Percentiles rank a stretch among this genome's conserved stretches.
These are phyloP conservation scores for Otocyon megalotis DNA, from an alignment of 2,113 vertebrate species.

Conservation along the genomic window DNA sequence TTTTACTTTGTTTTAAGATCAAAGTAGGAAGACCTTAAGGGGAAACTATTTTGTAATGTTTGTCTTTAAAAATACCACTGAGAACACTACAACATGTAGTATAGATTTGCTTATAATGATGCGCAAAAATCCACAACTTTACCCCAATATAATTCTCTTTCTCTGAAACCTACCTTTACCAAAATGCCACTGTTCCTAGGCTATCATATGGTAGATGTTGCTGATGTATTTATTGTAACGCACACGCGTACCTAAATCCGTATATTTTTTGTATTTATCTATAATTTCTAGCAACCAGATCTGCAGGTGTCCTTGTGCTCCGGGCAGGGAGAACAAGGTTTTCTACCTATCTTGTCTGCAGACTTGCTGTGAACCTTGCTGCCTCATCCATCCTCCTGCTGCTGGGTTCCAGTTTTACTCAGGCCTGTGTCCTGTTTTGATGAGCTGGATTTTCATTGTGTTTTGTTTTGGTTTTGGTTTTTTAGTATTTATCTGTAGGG, in stretches of 20 bases:
- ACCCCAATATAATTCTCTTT: neutral
- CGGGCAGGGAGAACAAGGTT: neutral
- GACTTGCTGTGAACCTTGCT: neutral
- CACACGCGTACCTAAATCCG: neutral
- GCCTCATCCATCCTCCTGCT: neutral
- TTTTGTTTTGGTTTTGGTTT: neutral
- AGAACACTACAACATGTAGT: neutral
- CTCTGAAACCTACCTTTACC: neutral
- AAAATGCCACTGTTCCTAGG: neutral
- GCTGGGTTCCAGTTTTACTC: neutral
- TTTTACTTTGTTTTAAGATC: constrained; percentile 41
- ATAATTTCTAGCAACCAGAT: neutral
- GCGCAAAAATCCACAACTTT: neutral
- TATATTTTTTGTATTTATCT: neutral
- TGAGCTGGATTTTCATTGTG: neutral
- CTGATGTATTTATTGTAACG: neutral
- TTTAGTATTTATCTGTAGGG: constrained; percentile 58
- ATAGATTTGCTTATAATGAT: neutral
- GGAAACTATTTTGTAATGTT: constrained; percentile 8
- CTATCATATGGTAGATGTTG: neutral
- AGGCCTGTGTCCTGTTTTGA: neutral
- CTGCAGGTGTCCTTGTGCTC: neutral
- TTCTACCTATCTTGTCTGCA: neutral
- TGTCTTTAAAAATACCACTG: constrained; percentile 26
- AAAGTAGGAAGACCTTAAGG: neutral